These are phyloP conservation scores for Leptinotarsa haldemani DNA, from an alignment of 2,888 invertebrate species.

Conservation along the genomic window DNA sequence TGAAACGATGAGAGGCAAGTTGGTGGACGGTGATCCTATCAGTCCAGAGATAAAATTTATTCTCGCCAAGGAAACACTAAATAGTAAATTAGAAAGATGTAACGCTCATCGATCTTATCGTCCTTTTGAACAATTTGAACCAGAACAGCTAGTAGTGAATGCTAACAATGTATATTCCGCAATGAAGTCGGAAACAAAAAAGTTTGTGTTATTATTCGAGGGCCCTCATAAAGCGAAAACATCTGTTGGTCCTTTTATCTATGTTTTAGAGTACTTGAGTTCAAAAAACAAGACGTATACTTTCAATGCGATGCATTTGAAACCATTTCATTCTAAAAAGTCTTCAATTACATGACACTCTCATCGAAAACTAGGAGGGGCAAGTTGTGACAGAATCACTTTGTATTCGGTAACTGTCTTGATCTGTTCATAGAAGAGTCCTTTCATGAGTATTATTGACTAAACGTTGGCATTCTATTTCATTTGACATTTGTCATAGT, in stretches of 20 bases:
- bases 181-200: not conserved
- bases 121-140: not conserved
- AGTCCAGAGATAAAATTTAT: not conserved
- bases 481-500: too few species aligned
- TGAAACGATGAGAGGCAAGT: too few species aligned
- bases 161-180: not conserved
- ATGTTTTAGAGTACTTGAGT: not conserved
- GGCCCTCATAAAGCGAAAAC: not conserved
- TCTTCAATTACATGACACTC: too few species aligned
- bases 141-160: not conserved
- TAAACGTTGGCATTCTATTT: too few species aligned
- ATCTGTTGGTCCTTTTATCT: not conserved
- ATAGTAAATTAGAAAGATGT: not conserved
- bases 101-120: not conserved
- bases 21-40: not conserved
- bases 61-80: not conserved
- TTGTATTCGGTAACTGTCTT: too few species aligned
- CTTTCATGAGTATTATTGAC: too few species aligned
- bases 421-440: too few species aligned
- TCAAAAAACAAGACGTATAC: not conserved
- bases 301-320: not conserved
- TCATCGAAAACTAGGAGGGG: too few species aligned
- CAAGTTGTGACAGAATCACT: too few species aligned
- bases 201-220: not conserved
- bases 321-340: not conserved